Conservation (phyloP, 2,797 vertebrate species). For the Pangasius larnaudii region DNA sequence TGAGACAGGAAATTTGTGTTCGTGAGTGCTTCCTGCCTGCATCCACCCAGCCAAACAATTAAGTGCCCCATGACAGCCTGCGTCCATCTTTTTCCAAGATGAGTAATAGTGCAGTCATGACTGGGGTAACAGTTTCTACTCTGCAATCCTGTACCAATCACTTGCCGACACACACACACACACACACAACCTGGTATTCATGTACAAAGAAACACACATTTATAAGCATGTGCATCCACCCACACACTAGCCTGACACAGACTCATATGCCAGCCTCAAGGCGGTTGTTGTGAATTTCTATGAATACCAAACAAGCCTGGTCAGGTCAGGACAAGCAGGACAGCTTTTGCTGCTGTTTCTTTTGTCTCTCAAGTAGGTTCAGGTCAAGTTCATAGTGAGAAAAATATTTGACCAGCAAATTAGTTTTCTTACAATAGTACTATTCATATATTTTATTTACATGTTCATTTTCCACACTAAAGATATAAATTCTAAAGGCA, state of each 20-base stretch:
- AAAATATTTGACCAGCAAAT: background rate
- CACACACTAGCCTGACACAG: constrained; percentile 30
- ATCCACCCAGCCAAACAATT: constrained; percentile 96
- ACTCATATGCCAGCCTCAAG: constrained; percentile 24
- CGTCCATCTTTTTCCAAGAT: constrained; percentile 91
- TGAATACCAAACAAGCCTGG: constrained; percentile 36
- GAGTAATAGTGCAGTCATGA: constrained; percentile 95
- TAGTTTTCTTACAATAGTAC: background rate
- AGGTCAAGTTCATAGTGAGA: background rate
- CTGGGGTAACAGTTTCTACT: constrained; percentile 88
- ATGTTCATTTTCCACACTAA: background rate
- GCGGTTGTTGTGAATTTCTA: constrained; percentile 26
- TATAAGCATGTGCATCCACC: constrained; percentile 28
- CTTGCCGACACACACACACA: constrained; percentile 47
- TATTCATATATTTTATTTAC: background rate
- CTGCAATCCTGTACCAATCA: constrained; percentile 67
- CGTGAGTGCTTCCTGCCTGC: constrained; percentile 84
- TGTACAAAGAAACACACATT: constrained; percentile 73
- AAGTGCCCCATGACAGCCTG: constrained; percentile 91
- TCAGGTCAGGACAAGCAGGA: constrained; percentile 1
- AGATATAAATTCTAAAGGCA: background rate
- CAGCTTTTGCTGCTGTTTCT: background rate
- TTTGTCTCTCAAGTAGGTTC: background rate
- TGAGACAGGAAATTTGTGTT: constrained; percentile 84
- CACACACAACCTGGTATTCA: constrained; percentile 67